phyloP scores from a whole-genome alignment of 2,888 invertebrate species.

The Hybos culiciformis region DNA sequence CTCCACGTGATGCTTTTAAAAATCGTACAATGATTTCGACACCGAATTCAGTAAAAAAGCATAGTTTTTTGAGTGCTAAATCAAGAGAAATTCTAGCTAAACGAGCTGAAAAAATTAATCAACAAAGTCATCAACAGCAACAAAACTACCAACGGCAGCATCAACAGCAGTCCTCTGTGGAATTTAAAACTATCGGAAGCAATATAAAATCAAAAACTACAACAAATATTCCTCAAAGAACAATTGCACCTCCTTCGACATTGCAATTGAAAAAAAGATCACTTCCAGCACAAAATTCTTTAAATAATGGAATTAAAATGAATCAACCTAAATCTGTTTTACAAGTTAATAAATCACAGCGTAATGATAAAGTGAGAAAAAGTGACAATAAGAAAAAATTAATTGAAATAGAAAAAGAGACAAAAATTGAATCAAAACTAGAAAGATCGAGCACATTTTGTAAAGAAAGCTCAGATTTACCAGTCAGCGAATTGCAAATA shows the following conservation, averaged over 20 bases:
- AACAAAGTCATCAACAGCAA: constrained; percentile 27
- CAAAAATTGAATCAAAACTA: constrained; percentile 25
- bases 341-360: neutral
- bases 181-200: neutral
- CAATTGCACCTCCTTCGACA: neutral
- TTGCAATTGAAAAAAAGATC: neutral
- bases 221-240: constrained; percentile 31
- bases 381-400: constrained; percentile 14
- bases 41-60: constrained; percentile 13
- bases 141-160: constrained; percentile 14
- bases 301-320: neutral
- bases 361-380: neutral
- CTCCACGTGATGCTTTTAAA: constrained; percentile 31
- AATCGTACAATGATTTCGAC: constrained; percentile 25
- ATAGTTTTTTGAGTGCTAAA: constrained; percentile 34
- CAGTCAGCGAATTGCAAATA: constrained; percentile 31
- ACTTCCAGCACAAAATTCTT: neutral
- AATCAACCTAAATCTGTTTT: too few relatives aligned
- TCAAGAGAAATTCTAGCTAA: constrained; percentile 34
- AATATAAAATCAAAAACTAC: neutral
- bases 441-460: constrained; percentile 37
- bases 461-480: constrained; percentile 32
- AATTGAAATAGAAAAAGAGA: constrained; percentile 15
- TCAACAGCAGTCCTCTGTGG: neutral
- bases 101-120: constrained; percentile 21